A percentile compares a stretch with the other conserved stretches of the same genome.
phyloP scores from a whole-genome alignment of 2,113 vertebrate genomes.

The Rallus limicola region DNA sequence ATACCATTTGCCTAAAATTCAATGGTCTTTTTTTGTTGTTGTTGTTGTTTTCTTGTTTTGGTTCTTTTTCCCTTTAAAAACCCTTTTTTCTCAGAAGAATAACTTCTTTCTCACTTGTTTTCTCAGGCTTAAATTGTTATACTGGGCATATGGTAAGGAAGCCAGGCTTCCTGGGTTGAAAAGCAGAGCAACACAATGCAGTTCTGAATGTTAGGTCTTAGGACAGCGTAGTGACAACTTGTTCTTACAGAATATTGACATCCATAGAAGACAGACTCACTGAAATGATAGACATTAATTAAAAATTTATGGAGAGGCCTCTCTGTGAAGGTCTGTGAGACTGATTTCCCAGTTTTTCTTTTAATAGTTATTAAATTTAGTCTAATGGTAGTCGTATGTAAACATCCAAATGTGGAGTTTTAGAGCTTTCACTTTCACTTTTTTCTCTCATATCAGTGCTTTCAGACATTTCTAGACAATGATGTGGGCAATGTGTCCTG shows the following conservation, averaged over 20 bases:
- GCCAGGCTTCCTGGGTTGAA: not conserved
- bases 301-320: not conserved
- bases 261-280: not conserved
- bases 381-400: not conserved
- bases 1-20: not conserved
- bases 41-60: too few relatives aligned
- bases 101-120: not conserved
- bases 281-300: not conserved
- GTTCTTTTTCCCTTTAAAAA: too few relatives aligned
- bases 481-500: not conserved
- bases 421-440: slow-evolving; percentile 36
- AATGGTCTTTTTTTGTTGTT: not conserved
- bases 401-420: not conserved
- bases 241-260: not conserved
- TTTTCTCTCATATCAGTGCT: not conserved
- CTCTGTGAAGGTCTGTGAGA: not conserved
- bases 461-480: slow-evolving; percentile 38
- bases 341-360: not conserved
- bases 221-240: not conserved
- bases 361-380: slow-evolving; percentile 4
- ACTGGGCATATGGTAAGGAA: not conserved
- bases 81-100: too few relatives aligned
- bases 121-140: not conserved
- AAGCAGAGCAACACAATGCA: not conserved
- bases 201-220: not conserved